Base-by-base conservation (phyloP, 2,888 invertebrate genomes). In the Phyllotreta striolata region DNA sequence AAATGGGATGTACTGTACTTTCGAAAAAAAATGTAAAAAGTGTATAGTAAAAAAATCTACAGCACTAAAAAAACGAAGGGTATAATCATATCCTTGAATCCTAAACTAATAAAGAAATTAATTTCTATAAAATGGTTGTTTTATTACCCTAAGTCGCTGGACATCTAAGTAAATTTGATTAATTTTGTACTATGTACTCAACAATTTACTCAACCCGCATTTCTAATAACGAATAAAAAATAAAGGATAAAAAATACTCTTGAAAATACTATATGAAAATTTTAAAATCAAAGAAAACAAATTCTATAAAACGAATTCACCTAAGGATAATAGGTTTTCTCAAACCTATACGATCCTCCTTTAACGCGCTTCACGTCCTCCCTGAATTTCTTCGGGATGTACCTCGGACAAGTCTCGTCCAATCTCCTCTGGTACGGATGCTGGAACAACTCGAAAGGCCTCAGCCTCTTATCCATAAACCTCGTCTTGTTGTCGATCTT, bases 401-500 rank as follows among this genome's bases (percentile, higher is more conserved):
- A 93, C 9, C 78, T 79, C 9, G 89, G 87, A 6, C 83, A 74
- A 76, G 91, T 88, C 34, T 91, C 89, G 79, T 91, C 85, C 69
- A 92, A 82, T 65, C 82, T 85, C 67, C 91, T 85, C n/a, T 83
- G 80, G 73, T 80, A 87, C 2, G 89, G 88, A 78, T 89, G 86
- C 13, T 85, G 78, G n/a, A 81, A 81, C 61, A 87, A 80, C 79
- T 93, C 90, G 79, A 91, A 94, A 74, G 88, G 90, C 54, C 91
- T 85, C 57, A 86, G 83, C 72, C 84, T 89, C 6, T 89, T 83
- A 55, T 93, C 93, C 80, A 89, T 79, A 52, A 86, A 85, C 66
- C 91, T 84, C 0, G 89, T 91, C 8, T 91, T 85, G 73, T 88
- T 82, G 75, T 89, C 82, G 13, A 91, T 87, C 79, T 92, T 90